Conservation (phyloP, 2,797 vertebrate species). For the Lagodon rhomboides region DNA sequence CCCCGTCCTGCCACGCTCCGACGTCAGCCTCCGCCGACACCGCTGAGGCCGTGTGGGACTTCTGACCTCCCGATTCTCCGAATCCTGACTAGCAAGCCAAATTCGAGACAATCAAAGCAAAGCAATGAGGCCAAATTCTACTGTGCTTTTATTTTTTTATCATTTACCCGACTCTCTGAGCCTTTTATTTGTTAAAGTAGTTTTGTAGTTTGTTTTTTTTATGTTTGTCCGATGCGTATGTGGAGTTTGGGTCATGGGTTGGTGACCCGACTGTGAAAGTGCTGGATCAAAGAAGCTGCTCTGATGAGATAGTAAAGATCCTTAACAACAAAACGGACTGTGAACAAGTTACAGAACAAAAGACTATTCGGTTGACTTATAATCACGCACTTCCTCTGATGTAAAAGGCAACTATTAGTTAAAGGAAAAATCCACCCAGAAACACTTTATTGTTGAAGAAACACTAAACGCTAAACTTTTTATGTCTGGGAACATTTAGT, state of each 20-base stretch:
- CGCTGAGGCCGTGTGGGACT: conserved; percentile 82
- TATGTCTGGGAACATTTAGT: not conserved
- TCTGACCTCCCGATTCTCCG: conserved; percentile 64
- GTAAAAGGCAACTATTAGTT: conserved; percentile 23
- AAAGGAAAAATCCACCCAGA: conserved; percentile 40
- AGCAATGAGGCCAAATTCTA: conserved; percentile 75
- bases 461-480: not conserved
- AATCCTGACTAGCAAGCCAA: conserved; percentile 60
- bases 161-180: conserved; percentile 68
- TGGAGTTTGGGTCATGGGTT: conserved; percentile 5
- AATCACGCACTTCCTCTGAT: conserved; percentile 42
- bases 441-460: conserved; percentile 9
- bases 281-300: conserved; percentile 69
- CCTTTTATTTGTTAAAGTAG: conserved; percentile 64
- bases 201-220: conserved; percentile 60
- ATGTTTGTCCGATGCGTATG: conserved; percentile 39
- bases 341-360: conserved; percentile 7
- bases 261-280: conserved; percentile 63
- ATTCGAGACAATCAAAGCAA: conserved; percentile 76
- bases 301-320: conserved; percentile 26
- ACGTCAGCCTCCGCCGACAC: conserved; percentile 48
- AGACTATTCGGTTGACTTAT: conserved; percentile 21
- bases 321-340: conserved; percentile 12
- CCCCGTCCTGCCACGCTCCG: conserved; percentile 67
- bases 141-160: conserved; percentile 75